Evolutionary conservation across 2,888 invertebrate species (phyloP).

Genomic region (Monochamus alternatus): DNA sequence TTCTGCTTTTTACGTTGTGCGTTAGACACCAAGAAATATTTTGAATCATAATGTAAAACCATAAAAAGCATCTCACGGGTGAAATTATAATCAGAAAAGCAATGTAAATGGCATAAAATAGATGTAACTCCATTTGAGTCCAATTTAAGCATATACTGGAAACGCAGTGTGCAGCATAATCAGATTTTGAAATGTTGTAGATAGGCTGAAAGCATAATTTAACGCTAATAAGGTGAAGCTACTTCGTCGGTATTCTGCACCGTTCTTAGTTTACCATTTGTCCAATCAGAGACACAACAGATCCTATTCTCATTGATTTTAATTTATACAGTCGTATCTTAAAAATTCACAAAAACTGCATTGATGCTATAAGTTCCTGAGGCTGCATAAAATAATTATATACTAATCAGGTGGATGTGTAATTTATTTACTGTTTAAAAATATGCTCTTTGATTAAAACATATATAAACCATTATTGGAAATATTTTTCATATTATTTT

Average conservation of each 20-base stretch:
- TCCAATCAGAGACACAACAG: constrained; percentile 52
- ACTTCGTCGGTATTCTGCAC: constrained; percentile 49
- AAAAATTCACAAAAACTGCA: constrained; percentile 2
- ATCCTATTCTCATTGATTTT: constrained; percentile 36
- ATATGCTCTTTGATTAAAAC: no score
- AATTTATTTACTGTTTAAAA: no score
- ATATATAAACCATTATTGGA: no score
- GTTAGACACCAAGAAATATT: constrained; percentile 52
- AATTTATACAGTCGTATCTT: constrained; percentile 8
- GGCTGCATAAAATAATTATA: no score
- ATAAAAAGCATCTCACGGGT: constrained; percentile 49
- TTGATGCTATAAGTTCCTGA: neutral
- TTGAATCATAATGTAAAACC: constrained; percentile 48
- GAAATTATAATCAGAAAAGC: constrained; percentile 56
- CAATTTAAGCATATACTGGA: constrained; percentile 39
- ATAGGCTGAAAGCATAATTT: constrained; percentile 52
- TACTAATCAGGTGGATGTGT: no score
- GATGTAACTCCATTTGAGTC: constrained; percentile 59
- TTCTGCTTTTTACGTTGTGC: constrained; percentile 43
- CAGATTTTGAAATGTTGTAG: constrained; percentile 54
- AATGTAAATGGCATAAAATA: constrained; percentile 58
- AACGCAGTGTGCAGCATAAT: constrained; percentile 46
- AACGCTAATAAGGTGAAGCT: constrained; percentile 52
- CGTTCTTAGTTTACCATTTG: constrained; percentile 54
- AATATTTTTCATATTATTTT: no score